Evolutionary conservation across 1,140 invertebrate species (phyloP), one percentile per base, ranked within the genome.

Genomic region (Drosophila athabasca): DNA sequence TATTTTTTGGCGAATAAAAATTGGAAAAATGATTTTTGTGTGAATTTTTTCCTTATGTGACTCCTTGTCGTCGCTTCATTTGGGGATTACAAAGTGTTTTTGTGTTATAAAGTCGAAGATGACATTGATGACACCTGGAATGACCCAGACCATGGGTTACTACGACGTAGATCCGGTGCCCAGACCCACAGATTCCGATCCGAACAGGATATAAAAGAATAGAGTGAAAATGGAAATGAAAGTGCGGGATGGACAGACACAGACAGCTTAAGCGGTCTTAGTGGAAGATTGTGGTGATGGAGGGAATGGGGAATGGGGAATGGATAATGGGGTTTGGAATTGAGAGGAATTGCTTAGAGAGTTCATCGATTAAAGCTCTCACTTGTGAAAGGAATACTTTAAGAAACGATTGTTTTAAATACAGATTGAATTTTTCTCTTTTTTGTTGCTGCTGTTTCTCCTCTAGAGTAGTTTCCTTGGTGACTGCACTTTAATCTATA

Each of bases 61-160:
- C 50, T 61, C 60, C 45, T 62, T 66, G 72, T 73, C 73, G 82
- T 76, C 76, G 83, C 83, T 87, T 89, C 83, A 87, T 87, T 87
- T 89, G 84, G 83, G 83, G 83, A 87, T 87, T 87, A 87, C 83
- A 87, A 87, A 87, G 83, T 87, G 83, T 88, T 87, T 87, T 87
- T 87, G 83, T 88, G 83, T 88, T 88, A 87, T 87, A 87, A 87
- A 87, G 83, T 87, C 83, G 83, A 87, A 87, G 83, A 87, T 88
- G 83, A 87, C 83, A 87, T 88, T 76, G 83, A 87, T 87, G 83
- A 87, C 83, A 87, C 83, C 83, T 87, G 83, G 59, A 77, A 65
- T 70, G 76, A 83, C 83, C 75, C 78, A 70, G 50, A 26, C 31
- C 50, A 24, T 7, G 9, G 31, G 3, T 2, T 31, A 8, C 29